phyloP scores from a whole-genome alignment of 1,140 invertebrate genomes.

The Myzus persicae region DNA sequence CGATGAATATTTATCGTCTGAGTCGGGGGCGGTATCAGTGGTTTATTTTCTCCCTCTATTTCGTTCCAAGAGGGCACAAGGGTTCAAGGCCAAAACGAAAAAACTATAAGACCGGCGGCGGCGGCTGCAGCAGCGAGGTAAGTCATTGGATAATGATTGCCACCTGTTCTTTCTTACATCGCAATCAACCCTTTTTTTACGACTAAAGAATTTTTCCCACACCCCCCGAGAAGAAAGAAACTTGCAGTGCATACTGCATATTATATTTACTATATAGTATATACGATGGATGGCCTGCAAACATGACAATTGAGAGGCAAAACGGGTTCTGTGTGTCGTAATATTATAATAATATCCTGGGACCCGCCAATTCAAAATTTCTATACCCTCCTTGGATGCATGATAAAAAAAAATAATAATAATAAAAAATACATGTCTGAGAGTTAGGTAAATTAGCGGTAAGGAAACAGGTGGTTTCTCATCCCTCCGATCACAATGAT shows the following conservation, averaged over 20 bases:
- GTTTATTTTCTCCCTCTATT: conserved; percentile 34
- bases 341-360: conserved; percentile 57
- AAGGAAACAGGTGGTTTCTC: conserved; percentile 54
- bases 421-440: conserved; percentile 50
- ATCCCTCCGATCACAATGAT: conserved; percentile 29
- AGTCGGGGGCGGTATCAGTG: conserved; percentile 51
- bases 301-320: conserved; percentile 58
- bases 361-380: conserved; percentile 57
- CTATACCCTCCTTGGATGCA: conserved; percentile 21
- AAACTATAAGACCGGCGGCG: conserved; percentile 40
- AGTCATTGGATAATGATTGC: conserved; percentile 58
- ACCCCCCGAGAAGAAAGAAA: conserved; percentile 53
- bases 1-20: conserved; percentile 55
- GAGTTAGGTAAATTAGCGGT: conserved; percentile 57
- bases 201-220: conserved; percentile 58
- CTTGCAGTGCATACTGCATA: conserved; percentile 42
- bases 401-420: background rate
- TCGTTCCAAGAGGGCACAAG: conserved; percentile 43
- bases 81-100: conserved; percentile 57
- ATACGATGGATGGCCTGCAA: conserved; percentile 33
- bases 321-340: conserved; percentile 56
- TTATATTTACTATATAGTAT: conserved; percentile 11
- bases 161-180: conserved; percentile 57
- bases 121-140: conserved; percentile 26
- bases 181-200: conserved; percentile 59